Base-by-base conservation (phyloP, 2,888 invertebrate species). In the Acleris emargana region DNA sequence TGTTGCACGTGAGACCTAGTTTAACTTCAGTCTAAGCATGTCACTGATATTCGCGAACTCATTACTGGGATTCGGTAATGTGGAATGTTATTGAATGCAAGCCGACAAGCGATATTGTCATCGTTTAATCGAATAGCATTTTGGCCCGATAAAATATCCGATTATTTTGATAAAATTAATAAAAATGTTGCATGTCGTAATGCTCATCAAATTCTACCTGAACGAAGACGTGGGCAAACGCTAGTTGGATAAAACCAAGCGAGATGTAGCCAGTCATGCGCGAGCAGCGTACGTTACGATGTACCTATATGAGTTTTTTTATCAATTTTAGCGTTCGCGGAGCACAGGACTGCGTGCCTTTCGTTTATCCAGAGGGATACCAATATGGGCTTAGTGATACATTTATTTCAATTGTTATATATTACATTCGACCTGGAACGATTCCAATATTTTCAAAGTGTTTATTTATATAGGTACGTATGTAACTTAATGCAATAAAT, bases 351-450 rank as follows among this genome's bases (percentile, higher is more conserved):
- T 72, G 72, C 71, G 72, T 72, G 73, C 73, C 71, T 77, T 78
- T 76, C 79, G 76, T 79, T 77, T 76, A 82, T 80, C 76, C 74
- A 71, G 62, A 67, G 69, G 72, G 71, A 74, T 75, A 69, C 69
- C 67, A 75, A 77, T 73, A 73, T 72, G 75, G 77, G 78, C 76
- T 73, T 68, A 72, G 7, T n/a, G 17, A 5, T 45, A 17, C 17
- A 45, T n/a, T n/a, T 13, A 45, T 45, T 45, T n/a, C 17, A 45
- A 38, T 13, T 13, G 1, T 13, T 13, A 4, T 13, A 3, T 38
- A 38, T 13, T 38, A 11, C 4, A 13, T 38, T 38, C 38, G 13
- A 38, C 4, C 38, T 38, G 13, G 5, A 13, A 13, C 38, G 1
- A 38, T 13, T 38, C 13, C 4, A 38, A 3, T 0, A 38, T 38